phyloP scores from a whole-genome alignment of 1,140 invertebrate genomes.

The Procambarus virginalis region DNA sequence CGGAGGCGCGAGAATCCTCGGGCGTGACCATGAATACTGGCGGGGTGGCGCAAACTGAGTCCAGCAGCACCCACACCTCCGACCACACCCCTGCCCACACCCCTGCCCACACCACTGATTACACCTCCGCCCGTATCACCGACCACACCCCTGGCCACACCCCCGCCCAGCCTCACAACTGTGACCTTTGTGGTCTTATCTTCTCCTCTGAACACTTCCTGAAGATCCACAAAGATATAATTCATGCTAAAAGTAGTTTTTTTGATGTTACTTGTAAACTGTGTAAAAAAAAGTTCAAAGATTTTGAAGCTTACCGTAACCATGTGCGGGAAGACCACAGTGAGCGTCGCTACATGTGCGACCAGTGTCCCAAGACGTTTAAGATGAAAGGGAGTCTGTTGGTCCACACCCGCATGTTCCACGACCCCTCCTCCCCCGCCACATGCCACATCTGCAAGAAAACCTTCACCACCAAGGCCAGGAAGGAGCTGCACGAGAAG shows the following conservation, averaged over 20 bases:
- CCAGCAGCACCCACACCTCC: not conserved
- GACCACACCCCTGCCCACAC: not conserved
- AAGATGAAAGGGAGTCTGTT: constrained; percentile 67
- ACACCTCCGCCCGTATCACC: not conserved
- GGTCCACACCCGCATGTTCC: constrained; percentile 68
- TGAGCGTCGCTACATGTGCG: constrained; percentile 67
- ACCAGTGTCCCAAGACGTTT: constrained; percentile 70
- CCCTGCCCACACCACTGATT: not conserved
- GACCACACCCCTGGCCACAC: not conserved
- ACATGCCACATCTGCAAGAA: constrained; percentile 66
- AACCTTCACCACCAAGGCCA: constrained; percentile 65
- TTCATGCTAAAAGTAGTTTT: constrained; percentile 55
- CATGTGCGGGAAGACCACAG: constrained; percentile 64
- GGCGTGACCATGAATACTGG: not conserved
- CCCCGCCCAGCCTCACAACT: constrained; percentile 47
- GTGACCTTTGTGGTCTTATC: constrained; percentile 65
- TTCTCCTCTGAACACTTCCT: constrained; percentile 68
- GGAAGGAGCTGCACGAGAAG: constrained; percentile 66
- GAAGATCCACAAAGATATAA: constrained; percentile 68
- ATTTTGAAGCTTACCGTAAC: constrained; percentile 63
- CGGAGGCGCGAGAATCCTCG: not conserved
- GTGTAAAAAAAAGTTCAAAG: constrained; percentile 64
- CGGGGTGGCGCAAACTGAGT: not conserved
- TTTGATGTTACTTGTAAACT: constrained; percentile 69
- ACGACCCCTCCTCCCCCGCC: constrained; percentile 64